A percentile compares a stretch with the other conserved stretches of the same genome.
Conservation (phyloP, 2,113 vertebrate genomes). For the Oophaga pumilio region DNA sequence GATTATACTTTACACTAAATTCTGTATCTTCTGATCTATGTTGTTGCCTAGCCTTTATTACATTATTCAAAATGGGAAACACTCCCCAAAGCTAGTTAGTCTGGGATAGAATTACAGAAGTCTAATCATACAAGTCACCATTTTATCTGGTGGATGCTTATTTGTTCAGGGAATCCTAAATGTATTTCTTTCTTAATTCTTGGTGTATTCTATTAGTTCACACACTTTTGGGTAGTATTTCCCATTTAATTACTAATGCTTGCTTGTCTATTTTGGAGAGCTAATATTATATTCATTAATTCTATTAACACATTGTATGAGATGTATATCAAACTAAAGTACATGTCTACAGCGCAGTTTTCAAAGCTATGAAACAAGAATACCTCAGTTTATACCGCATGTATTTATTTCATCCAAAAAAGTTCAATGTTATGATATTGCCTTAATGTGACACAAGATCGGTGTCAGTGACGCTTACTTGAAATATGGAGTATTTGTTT, state of each 20-base stretch:
- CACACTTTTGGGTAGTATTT: constrained; percentile 2
- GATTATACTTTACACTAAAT: background rate
- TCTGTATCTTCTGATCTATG: background rate
- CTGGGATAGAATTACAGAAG: background rate
- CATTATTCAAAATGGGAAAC: background rate
- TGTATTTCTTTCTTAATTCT: background rate
- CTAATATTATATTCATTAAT: background rate
- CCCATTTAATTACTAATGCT: constrained; percentile 23
- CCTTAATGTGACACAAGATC: constrained; percentile 13
- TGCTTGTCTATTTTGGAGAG: background rate
- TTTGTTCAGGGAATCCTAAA: background rate
- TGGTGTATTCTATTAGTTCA: background rate
- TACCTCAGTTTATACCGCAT: constrained; percentile 27
- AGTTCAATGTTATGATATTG: background rate
- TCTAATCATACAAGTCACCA: background rate
- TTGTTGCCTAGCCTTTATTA: background rate
- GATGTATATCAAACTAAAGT: background rate
- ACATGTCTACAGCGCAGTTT: background rate
- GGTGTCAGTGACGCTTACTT: background rate
- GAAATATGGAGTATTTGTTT: background rate
- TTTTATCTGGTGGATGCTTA: background rate
- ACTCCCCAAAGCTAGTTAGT: background rate
- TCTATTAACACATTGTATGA: background rate
- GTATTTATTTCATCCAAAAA: background rate
- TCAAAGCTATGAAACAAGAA: constrained; percentile 22